Evolutionary conservation across 2,113 vertebrate species (phyloP).

Genomic region (Ictalurus punctatus): DNA sequence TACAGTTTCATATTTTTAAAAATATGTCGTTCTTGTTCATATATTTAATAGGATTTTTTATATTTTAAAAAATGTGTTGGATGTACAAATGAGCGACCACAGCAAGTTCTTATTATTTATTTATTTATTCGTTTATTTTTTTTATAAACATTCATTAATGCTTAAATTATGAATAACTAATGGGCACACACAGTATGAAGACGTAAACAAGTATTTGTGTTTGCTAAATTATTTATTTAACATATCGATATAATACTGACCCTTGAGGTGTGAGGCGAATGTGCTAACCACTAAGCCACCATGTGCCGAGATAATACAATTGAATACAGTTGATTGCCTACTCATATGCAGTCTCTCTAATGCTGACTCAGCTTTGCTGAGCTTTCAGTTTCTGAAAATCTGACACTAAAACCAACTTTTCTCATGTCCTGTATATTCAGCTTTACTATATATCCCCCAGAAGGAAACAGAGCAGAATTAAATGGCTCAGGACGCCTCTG

Average conservation of each 20-base stretch:
- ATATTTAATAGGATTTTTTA: neutral
- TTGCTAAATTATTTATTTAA: too few species aligned
- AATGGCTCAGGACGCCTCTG: constrained; percentile 45
- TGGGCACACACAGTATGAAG: too few species aligned
- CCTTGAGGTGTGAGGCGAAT: too few species aligned
- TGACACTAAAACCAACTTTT: constrained; percentile 14
- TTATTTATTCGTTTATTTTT: too few species aligned
- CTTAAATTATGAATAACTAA: too few species aligned
- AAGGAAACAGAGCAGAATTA: neutral
- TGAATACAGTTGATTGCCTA: neutral
- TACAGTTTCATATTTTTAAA: neutral
- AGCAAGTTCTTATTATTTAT: too few species aligned
- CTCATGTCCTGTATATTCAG: constrained; percentile 12
- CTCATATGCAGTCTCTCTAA: neutral
- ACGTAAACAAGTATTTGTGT: too few species aligned
- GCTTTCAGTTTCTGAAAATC: neutral
- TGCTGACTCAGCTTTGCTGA: constrained; percentile 3
- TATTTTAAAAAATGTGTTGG: too few species aligned
- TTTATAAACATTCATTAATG: neutral
- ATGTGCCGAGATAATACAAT: neutral
- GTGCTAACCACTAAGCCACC: too few species aligned
- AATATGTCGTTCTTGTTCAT: neutral
- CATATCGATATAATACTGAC: neutral
- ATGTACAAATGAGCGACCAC: too few species aligned
- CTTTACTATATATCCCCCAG: neutral